Percentiles rank a stretch among this genome's conserved stretches.
Conservation (phyloP, 1,140 invertebrate genomes). For the Zophobas atratus region DNA sequence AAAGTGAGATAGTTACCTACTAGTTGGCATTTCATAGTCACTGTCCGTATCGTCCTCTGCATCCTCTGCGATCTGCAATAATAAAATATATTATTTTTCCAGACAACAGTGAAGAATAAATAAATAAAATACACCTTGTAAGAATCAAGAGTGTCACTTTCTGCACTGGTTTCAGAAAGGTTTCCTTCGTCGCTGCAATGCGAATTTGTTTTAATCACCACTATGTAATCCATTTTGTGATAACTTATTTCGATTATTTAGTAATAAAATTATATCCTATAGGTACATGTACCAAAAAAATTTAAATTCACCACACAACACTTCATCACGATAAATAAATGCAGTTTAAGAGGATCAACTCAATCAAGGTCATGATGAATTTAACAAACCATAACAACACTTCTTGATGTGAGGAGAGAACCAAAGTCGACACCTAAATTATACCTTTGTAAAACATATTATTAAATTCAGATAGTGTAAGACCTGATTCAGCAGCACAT, state of each 20-base stretch:
- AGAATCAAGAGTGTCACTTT: background rate
- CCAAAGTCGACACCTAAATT: conserved; percentile 3
- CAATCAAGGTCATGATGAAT: conserved; percentile 33
- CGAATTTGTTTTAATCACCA: background rate
- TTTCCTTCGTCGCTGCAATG: conserved; percentile 4
- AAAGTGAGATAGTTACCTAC: conserved; percentile 15
- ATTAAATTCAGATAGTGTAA: no score
- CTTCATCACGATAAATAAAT: no score
- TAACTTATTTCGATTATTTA: no score
- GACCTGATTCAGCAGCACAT: no score
- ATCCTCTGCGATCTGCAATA: conserved; percentile 34
- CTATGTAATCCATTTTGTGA: no score
- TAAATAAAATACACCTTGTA: conserved; percentile 18
- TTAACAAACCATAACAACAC: conserved; percentile 5
- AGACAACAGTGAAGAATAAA: background rate
- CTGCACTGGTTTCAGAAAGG: conserved; percentile 2
- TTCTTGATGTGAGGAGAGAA: conserved; percentile 8
- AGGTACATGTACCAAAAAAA: no score
- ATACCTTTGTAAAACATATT: background rate
- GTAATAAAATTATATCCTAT: no score
- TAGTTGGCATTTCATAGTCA: conserved; percentile 14
- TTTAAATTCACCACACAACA: no score
- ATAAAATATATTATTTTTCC: conserved; percentile 7
- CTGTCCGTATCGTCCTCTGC: conserved; percentile 33
- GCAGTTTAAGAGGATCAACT: background rate